These are phyloP conservation scores for Rhagologus leucostigma DNA, from an alignment of 2,113 vertebrate species.

Conservation along the genomic window DNA sequence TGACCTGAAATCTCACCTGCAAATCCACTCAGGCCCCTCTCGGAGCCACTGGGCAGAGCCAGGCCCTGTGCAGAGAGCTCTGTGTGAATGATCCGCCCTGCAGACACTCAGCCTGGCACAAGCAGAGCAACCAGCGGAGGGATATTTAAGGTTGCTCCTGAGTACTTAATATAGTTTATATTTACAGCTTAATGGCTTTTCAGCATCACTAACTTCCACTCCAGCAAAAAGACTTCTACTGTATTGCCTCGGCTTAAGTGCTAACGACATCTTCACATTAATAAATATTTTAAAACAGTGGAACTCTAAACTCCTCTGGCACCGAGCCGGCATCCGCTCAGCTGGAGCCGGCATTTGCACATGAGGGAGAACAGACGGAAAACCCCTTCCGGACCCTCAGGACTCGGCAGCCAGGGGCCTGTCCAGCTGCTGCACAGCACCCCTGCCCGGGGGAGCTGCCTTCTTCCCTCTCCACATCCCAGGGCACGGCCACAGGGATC, in stretches of 20 bases:
- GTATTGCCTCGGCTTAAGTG: slow-evolving; percentile 61
- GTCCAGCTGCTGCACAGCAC: background rate
- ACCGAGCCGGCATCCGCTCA: background rate
- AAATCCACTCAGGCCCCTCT: background rate
- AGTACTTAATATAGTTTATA: slow-evolving; percentile 68
- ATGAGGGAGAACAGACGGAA: background rate
- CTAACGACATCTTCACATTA: slow-evolving; percentile 60
- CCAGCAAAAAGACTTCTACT: slow-evolving; percentile 37
- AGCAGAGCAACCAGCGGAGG: background rate
- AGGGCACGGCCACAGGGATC: fast-evolving
- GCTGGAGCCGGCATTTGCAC: background rate
- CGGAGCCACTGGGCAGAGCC: background rate
- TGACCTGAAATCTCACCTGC: background rate
- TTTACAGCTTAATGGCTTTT: slow-evolving; percentile 71
- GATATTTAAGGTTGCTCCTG: slow-evolving; percentile 54
- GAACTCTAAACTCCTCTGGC: slow-evolving; percentile 54
- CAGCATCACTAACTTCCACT: slow-evolving; percentile 67
- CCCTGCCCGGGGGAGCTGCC: background rate
- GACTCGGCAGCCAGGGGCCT: background rate
- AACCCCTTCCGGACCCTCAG: background rate
- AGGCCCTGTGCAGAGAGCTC: background rate
- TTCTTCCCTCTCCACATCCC: background rate
- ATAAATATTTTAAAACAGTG: slow-evolving; percentile 68
- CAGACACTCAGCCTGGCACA: background rate
- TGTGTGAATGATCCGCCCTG: background rate